Evolutionary conservation across 1,140 invertebrate species (phyloP), one percentile per base, ranked within the genome.

Genomic region (Hypothenemus hampei): DNA sequence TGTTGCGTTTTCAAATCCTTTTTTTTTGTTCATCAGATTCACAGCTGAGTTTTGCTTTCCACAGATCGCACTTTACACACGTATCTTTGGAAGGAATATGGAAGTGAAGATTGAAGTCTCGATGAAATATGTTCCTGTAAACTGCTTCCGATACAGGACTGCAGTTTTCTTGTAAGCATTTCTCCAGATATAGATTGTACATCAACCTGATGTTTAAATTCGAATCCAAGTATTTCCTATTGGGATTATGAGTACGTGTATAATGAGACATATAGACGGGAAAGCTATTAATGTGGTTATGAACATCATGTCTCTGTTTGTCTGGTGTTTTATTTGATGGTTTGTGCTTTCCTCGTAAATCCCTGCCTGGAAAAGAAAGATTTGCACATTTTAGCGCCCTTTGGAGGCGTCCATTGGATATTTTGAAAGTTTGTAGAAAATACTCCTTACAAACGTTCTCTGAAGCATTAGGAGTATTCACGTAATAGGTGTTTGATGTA

Each of bases 51-150:
- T 15, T 50, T 2, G 43, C 11, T 16, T 57, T 43, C 15, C n/a
- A 56, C 3, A 19, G 3, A 15, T 56, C 45, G 16, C 53, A 56
- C 10, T 13, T 48, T 21, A 37, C 22, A 44, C 36, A 56, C n/a
- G 53, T 39, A 20, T 56, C 36, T 20, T 24, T 31, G 11, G 7
- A 7, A 4, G 45, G 44, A n/a, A 15, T 3, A 18, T 47, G 37
- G 44, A 37, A 47, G 29, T 23, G 24, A 13, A 55, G 22, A 40
- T 47, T 48, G 10, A 47, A 37, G 4, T 55, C 22, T 39, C 20
- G 15, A 40, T 37, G 37, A 19, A 47, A 48, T 18, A 47, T 22
- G 6, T 47, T 24, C n/a, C 33, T 46, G 24, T 48, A 40, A 19
- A 31, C 15, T 1, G 19, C 8, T 21, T 40, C 24, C 13, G 39